Evolutionary conservation across 2,888 invertebrate species (phyloP).

Genomic region (Synanthedon tipuliformis): DNA sequence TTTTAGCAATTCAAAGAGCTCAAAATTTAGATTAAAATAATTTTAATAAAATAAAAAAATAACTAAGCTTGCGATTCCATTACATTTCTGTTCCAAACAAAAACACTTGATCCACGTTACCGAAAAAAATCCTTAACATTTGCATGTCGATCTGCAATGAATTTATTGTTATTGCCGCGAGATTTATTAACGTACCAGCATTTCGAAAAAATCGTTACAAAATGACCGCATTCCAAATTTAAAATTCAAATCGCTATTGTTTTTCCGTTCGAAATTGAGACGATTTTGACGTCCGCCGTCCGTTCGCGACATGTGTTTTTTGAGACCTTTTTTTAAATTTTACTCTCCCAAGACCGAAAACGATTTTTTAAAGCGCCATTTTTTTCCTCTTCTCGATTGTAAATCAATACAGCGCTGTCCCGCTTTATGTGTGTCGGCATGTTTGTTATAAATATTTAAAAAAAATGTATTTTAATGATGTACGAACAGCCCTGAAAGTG

Average conservation of each 20-base stretch:
- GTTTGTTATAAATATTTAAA: slow-evolving; percentile 37
- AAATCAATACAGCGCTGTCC: slow-evolving; percentile 48
- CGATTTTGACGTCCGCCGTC: slow-evolving; percentile 61
- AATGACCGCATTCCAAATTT: slow-evolving; percentile 59
- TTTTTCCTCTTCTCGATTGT: slow-evolving; percentile 29
- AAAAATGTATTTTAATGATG: slow-evolving; percentile 50
- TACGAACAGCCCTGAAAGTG: slow-evolving; percentile 21
- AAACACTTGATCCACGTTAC: slow-evolving; percentile 44
- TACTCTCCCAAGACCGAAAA: slow-evolving; percentile 6
- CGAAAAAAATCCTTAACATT: slow-evolving; percentile 59
- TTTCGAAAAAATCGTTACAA: slow-evolving; percentile 58
- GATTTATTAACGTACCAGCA: slow-evolving; percentile 58
- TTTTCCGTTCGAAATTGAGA: slow-evolving; percentile 62
- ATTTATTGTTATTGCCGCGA: slow-evolving; percentile 66
- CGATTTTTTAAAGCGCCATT: slow-evolving; percentile 9
- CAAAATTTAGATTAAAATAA: too few relatives aligned
- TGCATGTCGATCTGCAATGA: slow-evolving; percentile 70
- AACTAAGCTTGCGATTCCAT: slow-evolving; percentile 19
- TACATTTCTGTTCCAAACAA: slow-evolving; percentile 26
- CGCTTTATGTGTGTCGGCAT: slow-evolving; percentile 33
- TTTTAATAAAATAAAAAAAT: background rate
- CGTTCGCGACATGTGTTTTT: slow-evolving; percentile 46
- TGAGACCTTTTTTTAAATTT: slow-evolving; percentile 1
- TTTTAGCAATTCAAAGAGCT: too few relatives aligned
- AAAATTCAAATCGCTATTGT: slow-evolving; percentile 65